phyloP scores from a whole-genome alignment of 1,140 invertebrate species.

The Sycophaga agraensis region DNA sequence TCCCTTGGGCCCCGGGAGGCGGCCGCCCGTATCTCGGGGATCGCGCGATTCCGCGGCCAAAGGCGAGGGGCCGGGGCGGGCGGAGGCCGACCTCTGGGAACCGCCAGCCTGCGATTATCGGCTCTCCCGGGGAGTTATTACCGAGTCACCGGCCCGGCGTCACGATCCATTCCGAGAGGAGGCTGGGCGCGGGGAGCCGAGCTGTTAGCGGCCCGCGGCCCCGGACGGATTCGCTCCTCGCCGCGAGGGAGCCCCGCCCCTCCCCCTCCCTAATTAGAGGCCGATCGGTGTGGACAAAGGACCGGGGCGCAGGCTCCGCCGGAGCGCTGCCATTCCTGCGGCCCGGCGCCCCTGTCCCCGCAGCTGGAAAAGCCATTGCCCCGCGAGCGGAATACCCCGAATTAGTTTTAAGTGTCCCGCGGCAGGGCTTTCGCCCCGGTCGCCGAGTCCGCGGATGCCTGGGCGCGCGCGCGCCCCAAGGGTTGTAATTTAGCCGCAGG shows the following conservation, averaged over 20 bases:
- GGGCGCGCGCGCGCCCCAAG: not conserved
- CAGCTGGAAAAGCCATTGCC: not conserved
- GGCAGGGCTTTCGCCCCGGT: not conserved
- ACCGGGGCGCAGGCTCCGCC: too few relatives aligned
- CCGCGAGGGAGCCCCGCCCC: too few relatives aligned
- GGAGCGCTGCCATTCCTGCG: not conserved
- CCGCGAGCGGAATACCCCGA: not conserved
- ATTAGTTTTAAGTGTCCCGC: not conserved
- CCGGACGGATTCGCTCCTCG: too few relatives aligned
- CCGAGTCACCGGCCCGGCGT: constrained; percentile 11
- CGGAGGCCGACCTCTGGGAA: constrained; percentile 20
- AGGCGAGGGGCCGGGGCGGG: not conserved
- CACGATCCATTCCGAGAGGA: constrained; percentile 1
- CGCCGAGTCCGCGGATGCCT: not conserved
- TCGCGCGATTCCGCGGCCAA: constrained; percentile 26
- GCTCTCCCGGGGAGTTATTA: constrained; percentile 27
- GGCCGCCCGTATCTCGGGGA: too few relatives aligned
- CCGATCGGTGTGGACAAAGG: constrained; percentile 5
- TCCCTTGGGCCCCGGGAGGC: too few relatives aligned
- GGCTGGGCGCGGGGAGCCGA: not conserved
- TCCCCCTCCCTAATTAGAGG: constrained; percentile 3
- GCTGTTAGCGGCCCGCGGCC: too few relatives aligned
- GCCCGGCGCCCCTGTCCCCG: not conserved
- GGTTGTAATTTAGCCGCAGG: constrained; percentile 10
- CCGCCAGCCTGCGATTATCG: constrained; percentile 34